phyloP scores from a whole-genome alignment of 2,888 invertebrate genomes.

The Pterostichus madidus region DNA sequence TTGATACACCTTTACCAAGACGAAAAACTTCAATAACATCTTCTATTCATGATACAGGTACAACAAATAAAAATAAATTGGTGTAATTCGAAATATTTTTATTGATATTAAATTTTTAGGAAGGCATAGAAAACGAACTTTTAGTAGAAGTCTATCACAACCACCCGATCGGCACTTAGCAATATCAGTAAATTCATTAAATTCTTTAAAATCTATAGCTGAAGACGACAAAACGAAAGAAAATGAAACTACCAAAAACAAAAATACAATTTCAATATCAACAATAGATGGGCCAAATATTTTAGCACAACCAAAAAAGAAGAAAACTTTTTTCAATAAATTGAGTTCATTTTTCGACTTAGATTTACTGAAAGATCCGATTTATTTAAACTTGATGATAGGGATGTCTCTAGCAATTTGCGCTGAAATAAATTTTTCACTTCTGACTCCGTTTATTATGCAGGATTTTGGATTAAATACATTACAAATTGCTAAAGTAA shows the following conservation, averaged over 20 bases:
- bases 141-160: conserved; percentile 43
- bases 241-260: conserved; percentile 10
- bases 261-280: conserved; percentile 33
- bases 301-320: conserved; percentile 22
- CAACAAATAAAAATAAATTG: not conserved
- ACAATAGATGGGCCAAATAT: conserved; percentile 9
- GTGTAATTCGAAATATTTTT: not conserved
- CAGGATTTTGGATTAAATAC: conserved; percentile 82
- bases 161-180: not conserved
- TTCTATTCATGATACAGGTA: conserved; percentile 48
- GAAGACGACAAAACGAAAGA: conserved; percentile 69
- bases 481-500: conserved; percentile 80
- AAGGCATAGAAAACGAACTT: conserved; percentile 46
- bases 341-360: conserved; percentile 80
- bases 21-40: conserved; percentile 69
- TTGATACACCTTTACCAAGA: conserved; percentile 75
- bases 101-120: conserved; percentile 43
- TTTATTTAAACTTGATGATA: conserved; percentile 84
- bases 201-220: conserved; percentile 67
- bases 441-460: conserved; percentile 84
- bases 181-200: conserved; percentile 40
- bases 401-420: conserved; percentile 85
- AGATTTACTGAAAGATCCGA: conserved; percentile 82
- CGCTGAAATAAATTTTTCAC: conserved; percentile 85
- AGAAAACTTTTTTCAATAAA: not conserved